phyloP scores from a whole-genome alignment of 2,797 vertebrate genomes.

The Tragelaphus oryx region DNA sequence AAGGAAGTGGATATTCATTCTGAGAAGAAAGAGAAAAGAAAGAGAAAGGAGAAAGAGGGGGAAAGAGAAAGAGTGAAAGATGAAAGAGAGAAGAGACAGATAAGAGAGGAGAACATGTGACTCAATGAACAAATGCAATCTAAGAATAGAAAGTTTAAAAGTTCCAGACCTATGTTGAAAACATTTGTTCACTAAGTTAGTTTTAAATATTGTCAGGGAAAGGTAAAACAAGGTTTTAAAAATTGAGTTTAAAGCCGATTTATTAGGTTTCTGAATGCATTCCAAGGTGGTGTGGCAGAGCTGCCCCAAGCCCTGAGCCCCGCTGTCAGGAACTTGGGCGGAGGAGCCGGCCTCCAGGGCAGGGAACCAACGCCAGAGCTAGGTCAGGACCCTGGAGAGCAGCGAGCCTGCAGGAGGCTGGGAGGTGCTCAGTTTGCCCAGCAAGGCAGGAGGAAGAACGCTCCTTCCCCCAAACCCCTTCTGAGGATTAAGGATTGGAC shows the following conservation, averaged over 20 bases:
- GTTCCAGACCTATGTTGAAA: not conserved
- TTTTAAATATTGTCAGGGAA: not conserved
- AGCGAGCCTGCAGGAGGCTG: accelerated
- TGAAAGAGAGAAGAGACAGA: not conserved
- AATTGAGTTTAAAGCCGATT: not conserved
- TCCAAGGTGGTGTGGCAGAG: not conserved
- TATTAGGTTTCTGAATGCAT: not conserved
- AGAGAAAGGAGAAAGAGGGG: not conserved
- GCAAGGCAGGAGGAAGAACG: not conserved
- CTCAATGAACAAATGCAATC: not conserved
- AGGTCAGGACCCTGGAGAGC: conserved; percentile 63
- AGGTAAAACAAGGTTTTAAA: not conserved
- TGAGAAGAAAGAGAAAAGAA: not conserved
- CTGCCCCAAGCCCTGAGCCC: not conserved
- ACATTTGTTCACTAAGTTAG: not conserved
- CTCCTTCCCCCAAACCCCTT: not conserved
- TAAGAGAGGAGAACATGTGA: not conserved
- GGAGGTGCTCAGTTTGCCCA: accelerated
- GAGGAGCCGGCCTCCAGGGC: not conserved
- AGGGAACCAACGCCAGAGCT: not conserved
- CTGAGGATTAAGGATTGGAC: not conserved
- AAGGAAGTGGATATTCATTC: not conserved
- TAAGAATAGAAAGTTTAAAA: not conserved
- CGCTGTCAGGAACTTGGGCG: not conserved
- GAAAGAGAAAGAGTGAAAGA: not conserved